Base-by-base conservation (phyloP, 2,888 invertebrate genomes). In the Calliopum simillimum region DNA sequence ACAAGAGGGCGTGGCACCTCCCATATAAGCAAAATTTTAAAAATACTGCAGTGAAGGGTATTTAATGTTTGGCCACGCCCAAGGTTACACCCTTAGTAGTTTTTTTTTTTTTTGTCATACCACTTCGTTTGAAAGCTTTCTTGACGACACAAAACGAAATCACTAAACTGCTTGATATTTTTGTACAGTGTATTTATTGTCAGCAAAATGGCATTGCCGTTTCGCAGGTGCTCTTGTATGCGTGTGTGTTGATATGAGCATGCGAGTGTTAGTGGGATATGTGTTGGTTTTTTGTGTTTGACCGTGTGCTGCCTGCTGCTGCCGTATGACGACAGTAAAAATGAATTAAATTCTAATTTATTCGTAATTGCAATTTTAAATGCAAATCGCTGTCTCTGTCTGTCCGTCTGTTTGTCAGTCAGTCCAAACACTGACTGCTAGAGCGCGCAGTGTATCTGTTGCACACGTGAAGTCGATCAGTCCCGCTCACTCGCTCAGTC, bases 301-400 rank as follows among this genome's bases (percentile, higher is more conserved):
- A 1, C 8, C 19, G 13, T 46, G 51, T 66, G 62, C 13, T 65
- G 43, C 11, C 19, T 43, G 14, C 63, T 63, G 51, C 61, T 19
- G 41, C 47, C 21, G 44, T 46, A 68, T 71, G 74, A 70, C 65
- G 66, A 63, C 46, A 65, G 41, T 16, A 13, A 19, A 58, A 69
- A 51, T 70, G 23, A 68, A 71, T 63, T 71, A 69, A 64, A 70
- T 69, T 72, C 70, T 73, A 73, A 74, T 70, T 71, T 53, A 73
- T 73, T 75, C 70, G 68, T 71, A 49, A 64, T 49, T 64, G 64
- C 56, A 73, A 73, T 73, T 71, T 73, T 69, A 71, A 75, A 75
- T 73, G 76, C 73, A 74, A 74, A 76, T 75, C 70, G 64, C 41
- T 41, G 49, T 23, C 11, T 13, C 43, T 23, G 46, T 61, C 43